A percentile compares a stretch with the other conserved stretches of the same genome.
phyloP scores from a whole-genome alignment of 2,888 invertebrate species.

The Pyrrhia umbra region DNA sequence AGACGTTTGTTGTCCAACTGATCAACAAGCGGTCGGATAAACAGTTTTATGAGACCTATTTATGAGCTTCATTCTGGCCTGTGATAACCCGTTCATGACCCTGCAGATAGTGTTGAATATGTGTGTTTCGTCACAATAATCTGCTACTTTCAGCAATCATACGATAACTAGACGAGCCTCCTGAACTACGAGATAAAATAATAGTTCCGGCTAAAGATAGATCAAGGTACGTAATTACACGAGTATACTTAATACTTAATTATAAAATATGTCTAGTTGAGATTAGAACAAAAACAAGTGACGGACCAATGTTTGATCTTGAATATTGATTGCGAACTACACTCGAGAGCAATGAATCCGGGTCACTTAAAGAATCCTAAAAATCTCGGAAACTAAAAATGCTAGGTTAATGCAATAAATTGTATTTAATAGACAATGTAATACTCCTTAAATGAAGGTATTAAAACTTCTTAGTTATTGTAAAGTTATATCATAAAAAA shows the following conservation, averaged over 20 bases:
- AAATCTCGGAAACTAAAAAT: no score
- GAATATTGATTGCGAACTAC: constrained; percentile 16
- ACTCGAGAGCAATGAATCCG: no score
- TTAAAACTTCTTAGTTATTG: no score
- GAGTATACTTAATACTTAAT: constrained; percentile 10
- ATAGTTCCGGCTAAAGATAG: constrained; percentile 44
- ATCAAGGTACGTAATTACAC: constrained; percentile 14
- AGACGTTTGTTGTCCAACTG: constrained; percentile 76
- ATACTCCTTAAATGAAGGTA: no score
- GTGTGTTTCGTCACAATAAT: constrained; percentile 68
- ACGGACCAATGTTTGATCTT: constrained; percentile 23
- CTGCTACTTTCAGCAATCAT: constrained; percentile 12
- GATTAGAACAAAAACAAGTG: constrained; percentile 35
- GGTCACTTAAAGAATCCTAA: no score
- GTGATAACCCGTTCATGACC: constrained; percentile 71
- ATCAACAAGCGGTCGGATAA: constrained; percentile 69
- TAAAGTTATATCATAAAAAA: no score
- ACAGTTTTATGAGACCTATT: constrained; percentile 77
- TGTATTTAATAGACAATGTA: no score
- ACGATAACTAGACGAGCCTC: constrained; percentile 78
- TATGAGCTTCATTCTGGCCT: constrained; percentile 74
- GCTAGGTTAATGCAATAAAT: no score
- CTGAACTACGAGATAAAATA: constrained; percentile 55
- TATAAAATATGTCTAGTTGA: constrained; percentile 6
- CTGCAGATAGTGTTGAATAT: constrained; percentile 55